Base-by-base conservation (phyloP, 2,113 vertebrate species). In the Heterochromis multidens region DNA sequence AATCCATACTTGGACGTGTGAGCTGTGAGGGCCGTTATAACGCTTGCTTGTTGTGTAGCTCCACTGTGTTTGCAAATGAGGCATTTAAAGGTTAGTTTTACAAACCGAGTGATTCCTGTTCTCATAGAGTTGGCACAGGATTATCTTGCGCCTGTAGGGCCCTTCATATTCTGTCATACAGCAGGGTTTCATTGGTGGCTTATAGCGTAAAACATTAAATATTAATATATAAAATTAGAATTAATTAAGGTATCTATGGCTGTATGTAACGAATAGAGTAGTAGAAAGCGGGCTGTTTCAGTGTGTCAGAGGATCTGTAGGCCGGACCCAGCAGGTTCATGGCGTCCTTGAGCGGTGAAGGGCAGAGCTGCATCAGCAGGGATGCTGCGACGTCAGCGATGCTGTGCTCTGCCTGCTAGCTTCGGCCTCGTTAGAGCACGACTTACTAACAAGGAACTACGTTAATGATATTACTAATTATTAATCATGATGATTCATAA, bases 331-430 rank as follows among this genome's bases (percentile, higher is more conserved):
- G 77, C 82, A 78, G 81, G 85, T 85, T 94, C 90, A 95, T 95
- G 94, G 92, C 95, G 96, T 89, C 95, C 94, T 95, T 95, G 85
- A 93, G 67, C 57, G 2, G 27, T 91, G 93, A 95, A 96, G 95
- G 95, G 63, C 94, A 91, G 70, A 82, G 89, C 85, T 4, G 91
- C 83, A 86, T 85, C 43, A 60, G 86, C 62, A 80, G 78, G 74
- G 91, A 88, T 79, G 89, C 86, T 88, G 82, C 56, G 60, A 77
- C 85, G 54, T 21, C 83, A 35, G 37, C 16, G 65, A 31, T 52
- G 80, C 78, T 58, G 21, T 3, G 46, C 57, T 37, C 12, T 11
- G 25, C 19, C 7, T n/a, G 40, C 65, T 19, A 40, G 63, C 63
- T 23, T 27, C 59, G 25, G 40, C 4, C n/a, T 43, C 0, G 13